Conservation (phyloP, 64 coral and sea anemone species). For the Stichodactyla helianthus region DNA sequence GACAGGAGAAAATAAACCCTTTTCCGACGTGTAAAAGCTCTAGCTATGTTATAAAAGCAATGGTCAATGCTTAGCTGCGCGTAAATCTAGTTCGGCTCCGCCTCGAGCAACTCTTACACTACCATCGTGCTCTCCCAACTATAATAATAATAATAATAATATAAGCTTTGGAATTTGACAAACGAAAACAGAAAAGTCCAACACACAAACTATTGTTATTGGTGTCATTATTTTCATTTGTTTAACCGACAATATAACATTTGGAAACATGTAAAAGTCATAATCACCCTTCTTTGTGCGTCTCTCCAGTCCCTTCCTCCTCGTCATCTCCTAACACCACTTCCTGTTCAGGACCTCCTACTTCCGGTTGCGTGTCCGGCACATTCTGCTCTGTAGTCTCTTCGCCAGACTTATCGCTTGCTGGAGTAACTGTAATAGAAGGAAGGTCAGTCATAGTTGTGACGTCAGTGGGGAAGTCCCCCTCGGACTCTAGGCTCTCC, state of each 20-base stretch:
- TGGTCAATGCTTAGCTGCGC: too few species aligned
- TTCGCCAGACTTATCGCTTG: slow-evolving; percentile 40
- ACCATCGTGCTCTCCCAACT: too few species aligned
- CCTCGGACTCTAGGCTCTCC: slow-evolving; percentile 75
- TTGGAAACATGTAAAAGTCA: neutral
- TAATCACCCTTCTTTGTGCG: slow-evolving; percentile 12
- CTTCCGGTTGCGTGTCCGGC: slow-evolving; percentile 50
- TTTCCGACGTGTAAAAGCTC: too few species aligned
- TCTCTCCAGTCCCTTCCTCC: slow-evolving; percentile 33
- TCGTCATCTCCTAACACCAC: slow-evolving; percentile 30
- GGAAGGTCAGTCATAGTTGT: slow-evolving; percentile 49
- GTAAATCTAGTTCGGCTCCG: too few species aligned
- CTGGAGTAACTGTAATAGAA: slow-evolving; percentile 65
- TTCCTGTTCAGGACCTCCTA: slow-evolving; percentile 52
- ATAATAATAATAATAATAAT: too few species aligned
- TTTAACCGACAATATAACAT: neutral
- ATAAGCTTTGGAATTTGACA: too few species aligned
- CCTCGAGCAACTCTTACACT: too few species aligned
- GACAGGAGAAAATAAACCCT: too few species aligned
- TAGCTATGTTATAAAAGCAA: too few species aligned
- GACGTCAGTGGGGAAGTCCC: slow-evolving; percentile 40
- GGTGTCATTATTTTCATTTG: too few species aligned
- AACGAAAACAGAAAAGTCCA: too few species aligned
- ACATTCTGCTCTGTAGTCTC: slow-evolving; percentile 91
- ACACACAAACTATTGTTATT: too few species aligned